Percentiles rank a stretch among this genome's conserved stretches.
Evolutionary conservation across 2,888 invertebrate species (phyloP).

Genomic region (Protonemura montana): DNA sequence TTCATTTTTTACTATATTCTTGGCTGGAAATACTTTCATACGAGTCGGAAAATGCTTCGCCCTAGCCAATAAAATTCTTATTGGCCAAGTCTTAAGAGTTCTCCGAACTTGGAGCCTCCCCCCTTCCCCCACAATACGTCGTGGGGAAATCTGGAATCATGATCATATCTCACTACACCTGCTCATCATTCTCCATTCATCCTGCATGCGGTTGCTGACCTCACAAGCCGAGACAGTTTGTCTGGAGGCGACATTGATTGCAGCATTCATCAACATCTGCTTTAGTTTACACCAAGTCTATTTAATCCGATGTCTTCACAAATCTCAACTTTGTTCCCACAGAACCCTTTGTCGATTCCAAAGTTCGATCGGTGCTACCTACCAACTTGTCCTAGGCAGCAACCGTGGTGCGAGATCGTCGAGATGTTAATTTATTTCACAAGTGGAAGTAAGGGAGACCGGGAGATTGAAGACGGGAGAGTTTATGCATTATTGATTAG

Average conservation of each 20-base stretch:
- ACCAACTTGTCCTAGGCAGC: background rate
- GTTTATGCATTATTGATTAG: constrained; percentile 12
- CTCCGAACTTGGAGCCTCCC: background rate
- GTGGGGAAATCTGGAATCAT: too few species aligned
- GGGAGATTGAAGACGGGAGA: background rate
- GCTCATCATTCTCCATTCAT: background rate
- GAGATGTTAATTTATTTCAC: background rate
- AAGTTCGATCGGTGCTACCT: background rate
- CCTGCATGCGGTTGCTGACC: background rate
- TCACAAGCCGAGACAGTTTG: background rate
- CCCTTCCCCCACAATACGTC: background rate
- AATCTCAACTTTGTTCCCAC: background rate
- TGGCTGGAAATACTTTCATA: background rate
- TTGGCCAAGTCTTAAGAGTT: background rate
- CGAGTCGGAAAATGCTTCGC: background rate
- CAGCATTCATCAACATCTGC: background rate
- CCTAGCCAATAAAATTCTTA: background rate
- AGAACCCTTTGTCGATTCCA: background rate
- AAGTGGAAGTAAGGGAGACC: background rate
- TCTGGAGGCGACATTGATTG: background rate
- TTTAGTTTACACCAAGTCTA: background rate
- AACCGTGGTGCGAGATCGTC: background rate
- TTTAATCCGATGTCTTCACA: background rate
- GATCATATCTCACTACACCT: too few species aligned
- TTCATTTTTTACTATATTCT: background rate